A percentile compares a stretch with the other conserved stretches of the same genome.
phyloP scores from a whole-genome alignment of 2,797 vertebrate genomes.

The Neosalanx taihuensis region DNA sequence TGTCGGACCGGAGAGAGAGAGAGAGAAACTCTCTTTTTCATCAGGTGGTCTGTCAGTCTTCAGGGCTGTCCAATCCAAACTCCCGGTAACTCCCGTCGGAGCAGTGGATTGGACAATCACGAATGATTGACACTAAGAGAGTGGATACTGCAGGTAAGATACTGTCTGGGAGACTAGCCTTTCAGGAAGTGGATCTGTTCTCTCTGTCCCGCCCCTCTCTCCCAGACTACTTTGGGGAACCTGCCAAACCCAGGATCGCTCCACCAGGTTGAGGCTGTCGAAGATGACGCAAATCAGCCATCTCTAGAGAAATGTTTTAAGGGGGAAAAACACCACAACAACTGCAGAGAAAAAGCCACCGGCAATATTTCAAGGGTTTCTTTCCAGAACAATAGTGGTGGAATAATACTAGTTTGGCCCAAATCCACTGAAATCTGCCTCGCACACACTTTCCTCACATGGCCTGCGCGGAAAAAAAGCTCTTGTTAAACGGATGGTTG shows the following conservation, averaged over 20 bases:
- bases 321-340: slow-evolving; percentile 31
- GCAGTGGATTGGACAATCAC: slow-evolving; percentile 45
- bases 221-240: slow-evolving; percentile 50
- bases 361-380: slow-evolving; percentile 40
- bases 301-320: slow-evolving; percentile 27
- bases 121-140: slow-evolving; percentile 56
- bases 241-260: slow-evolving; percentile 32
- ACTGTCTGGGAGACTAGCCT: slow-evolving; percentile 40
- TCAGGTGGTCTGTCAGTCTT: slow-evolving; percentile 30
- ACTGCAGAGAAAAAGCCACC: slow-evolving; percentile 41
- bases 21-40: slow-evolving; percentile 19
- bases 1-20: slow-evolving; percentile 11
- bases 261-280: background rate
- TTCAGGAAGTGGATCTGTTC: slow-evolving; percentile 40
- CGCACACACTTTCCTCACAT: background rate
- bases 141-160: slow-evolving; percentile 17
- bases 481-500: background rate
- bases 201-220: slow-evolving; percentile 38
- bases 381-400: slow-evolving; percentile 28
- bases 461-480: background rate
- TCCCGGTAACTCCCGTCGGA: slow-evolving; percentile 42
- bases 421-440: background rate
- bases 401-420: background rate
- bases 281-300: slow-evolving; percentile 31
- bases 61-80: slow-evolving; percentile 46